These are phyloP conservation scores for Drepana arcuata DNA, from an alignment of 1,140 invertebrate genomes.

Conservation along the genomic window DNA sequence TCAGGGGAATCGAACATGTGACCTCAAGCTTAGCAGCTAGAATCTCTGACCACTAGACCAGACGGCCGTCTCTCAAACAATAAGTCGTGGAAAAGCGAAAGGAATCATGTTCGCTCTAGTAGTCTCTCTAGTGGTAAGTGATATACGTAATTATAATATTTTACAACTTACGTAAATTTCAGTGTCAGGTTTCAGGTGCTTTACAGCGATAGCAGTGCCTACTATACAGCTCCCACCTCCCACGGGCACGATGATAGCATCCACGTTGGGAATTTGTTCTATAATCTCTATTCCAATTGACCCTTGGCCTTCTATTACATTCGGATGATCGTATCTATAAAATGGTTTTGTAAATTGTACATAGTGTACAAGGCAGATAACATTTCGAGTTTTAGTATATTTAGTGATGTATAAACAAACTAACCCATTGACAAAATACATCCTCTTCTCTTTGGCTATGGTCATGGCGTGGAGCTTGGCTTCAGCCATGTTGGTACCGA, in stretches of 20 bases:
- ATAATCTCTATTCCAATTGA: conserved; percentile 80
- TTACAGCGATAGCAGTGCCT: conserved; percentile 76
- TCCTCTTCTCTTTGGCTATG: conserved; percentile 77
- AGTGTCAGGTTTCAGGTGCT: conserved; percentile 76
- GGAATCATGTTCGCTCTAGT: no score
- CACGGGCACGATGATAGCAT: conserved; percentile 75
- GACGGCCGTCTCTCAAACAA: no score
- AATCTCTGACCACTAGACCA: no score
- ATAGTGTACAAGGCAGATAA: no score
- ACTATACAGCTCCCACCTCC: conserved; percentile 81
- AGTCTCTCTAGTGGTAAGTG: no score
- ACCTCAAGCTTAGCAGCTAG: no score
- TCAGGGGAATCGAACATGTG: no score
- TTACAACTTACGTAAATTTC: conserved; percentile 45
- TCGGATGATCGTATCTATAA: conserved; percentile 77
- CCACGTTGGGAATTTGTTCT: conserved; percentile 73
- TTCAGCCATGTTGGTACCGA: conserved; percentile 85
- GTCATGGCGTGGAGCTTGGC: conserved; percentile 82
- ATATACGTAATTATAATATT: no score
- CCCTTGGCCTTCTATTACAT: conserved; percentile 81
- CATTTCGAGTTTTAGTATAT: no score
- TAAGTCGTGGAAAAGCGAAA: no score
- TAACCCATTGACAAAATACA: conserved; percentile 90
- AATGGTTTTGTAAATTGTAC: no score
- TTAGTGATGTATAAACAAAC: no score